phyloP scores from a whole-genome alignment of 2,797 vertebrate genomes.

The Antennarius maculatus region DNA sequence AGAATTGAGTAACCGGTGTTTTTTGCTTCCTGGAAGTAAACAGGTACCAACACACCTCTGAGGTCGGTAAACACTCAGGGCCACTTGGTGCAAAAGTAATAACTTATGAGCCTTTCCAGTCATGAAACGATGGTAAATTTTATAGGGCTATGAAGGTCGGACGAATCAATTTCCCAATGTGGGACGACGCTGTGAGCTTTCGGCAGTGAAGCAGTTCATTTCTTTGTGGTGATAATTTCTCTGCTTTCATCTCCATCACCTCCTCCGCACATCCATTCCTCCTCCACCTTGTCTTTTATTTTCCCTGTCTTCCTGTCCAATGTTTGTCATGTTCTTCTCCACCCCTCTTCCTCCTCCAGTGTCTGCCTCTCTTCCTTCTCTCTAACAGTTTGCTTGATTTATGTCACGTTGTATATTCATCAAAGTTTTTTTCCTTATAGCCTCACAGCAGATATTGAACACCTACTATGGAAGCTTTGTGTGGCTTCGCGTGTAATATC shows the following conservation, averaged over 20 bases:
- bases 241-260: slow-evolving; percentile 38
- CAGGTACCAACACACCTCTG: neutral
- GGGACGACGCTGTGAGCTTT: slow-evolving; percentile 49
- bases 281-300: slow-evolving; percentile 6
- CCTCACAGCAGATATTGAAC: slow-evolving; percentile 24
- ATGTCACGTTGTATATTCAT: slow-evolving; percentile 4
- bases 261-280: slow-evolving; percentile 12
- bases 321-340: slow-evolving; percentile 20
- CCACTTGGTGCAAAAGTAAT: slow-evolving; percentile 20
- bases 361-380: neutral
- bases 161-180: slow-evolving; percentile 60
- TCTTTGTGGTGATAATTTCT: slow-evolving; percentile 40
- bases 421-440: slow-evolving; percentile 2
- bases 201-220: slow-evolving; percentile 63
- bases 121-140: slow-evolving; percentile 47
- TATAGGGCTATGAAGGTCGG: slow-evolving; percentile 64
- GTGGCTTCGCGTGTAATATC: slow-evolving; percentile 24
- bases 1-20: neutral
- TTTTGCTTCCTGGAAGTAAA: slow-evolving; percentile 9
- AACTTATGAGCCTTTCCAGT: slow-evolving; percentile 50
- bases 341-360: neutral
- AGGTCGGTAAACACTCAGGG: slow-evolving; percentile 30
- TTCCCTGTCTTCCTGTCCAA: slow-evolving; percentile 1
- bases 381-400: slow-evolving; percentile 12
- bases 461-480: slow-evolving; percentile 11